Percentiles rank a stretch among this genome's conserved stretches.
These are phyloP conservation scores for Ophioninae sp. DNA, from an alignment of 2,888 invertebrate species.

Conservation along the genomic window DNA sequence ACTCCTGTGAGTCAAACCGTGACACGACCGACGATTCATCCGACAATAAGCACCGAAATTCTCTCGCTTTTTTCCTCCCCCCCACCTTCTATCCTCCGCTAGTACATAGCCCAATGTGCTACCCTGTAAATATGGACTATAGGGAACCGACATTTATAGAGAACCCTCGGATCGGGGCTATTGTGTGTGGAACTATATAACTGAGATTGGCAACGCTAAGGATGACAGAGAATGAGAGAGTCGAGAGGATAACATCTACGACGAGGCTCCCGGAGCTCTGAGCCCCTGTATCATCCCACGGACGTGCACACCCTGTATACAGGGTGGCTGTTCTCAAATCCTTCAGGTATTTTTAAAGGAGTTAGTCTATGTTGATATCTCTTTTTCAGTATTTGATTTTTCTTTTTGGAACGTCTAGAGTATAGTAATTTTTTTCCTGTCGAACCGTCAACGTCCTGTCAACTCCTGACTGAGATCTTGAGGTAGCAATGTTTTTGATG, in stretches of 20 bases:
- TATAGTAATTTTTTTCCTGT: too few species aligned
- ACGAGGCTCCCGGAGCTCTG: slow-evolving; percentile 11
- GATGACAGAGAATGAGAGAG: slow-evolving; percentile 53
- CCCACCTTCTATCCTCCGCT: background rate
- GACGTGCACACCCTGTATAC: background rate
- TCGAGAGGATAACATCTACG: slow-evolving; percentile 37
- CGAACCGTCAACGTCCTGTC: too few species aligned
- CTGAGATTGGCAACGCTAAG: slow-evolving; percentile 50
- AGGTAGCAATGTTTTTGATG: too few species aligned
- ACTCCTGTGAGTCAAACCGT: slow-evolving; percentile 53
- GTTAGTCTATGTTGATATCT: too few species aligned
- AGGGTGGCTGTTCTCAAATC: background rate
- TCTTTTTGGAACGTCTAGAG: too few species aligned
- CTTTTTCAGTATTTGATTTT: too few species aligned
- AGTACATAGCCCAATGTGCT: background rate
- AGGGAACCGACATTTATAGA: background rate
- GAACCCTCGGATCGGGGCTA: background rate
- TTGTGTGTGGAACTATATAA: slow-evolving; percentile 21
- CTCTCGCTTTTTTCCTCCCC: slow-evolving; percentile 33
- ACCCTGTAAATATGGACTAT: slow-evolving; percentile 1
- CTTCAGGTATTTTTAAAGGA: background rate
- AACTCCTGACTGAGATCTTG: too few species aligned
- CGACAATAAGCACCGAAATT: slow-evolving; percentile 53
- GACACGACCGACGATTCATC: slow-evolving; percentile 58
- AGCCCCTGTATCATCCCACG: slow-evolving; percentile 22